Evolutionary conservation across 1,140 invertebrate species (phyloP), one percentile per base, ranked within the genome.

Genomic region (Lerema accius): DNA sequence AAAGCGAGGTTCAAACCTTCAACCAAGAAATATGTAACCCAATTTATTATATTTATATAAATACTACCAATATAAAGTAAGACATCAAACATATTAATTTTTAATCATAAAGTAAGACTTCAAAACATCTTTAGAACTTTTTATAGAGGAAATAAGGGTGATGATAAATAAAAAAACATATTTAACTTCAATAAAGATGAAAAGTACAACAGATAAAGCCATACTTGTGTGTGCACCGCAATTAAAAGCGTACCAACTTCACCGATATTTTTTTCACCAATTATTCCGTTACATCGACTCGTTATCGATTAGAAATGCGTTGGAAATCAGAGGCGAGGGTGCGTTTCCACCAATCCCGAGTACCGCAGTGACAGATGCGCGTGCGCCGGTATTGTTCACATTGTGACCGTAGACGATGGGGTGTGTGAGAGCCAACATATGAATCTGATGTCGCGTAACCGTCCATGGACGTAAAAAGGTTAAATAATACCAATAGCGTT

Each of bases 261-360:
- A 59, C 40, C 46, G 45, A 60, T 66, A 69, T 60, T 65, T 58
- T 60, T 65, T 58, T 46, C 46, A 35, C 16, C 35, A 26, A 63
- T 45, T 75, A 71, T 71, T 69, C 80, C 78, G 80, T 85, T 82
- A 82, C 61, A 79, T 80, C 72, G 68, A 73, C 76, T 86, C 69
- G 69, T 68, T 80, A 85, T 85, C 74, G 82, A 87, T 87, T 76
- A 63, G 72, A 71, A 76, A 70, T 78, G 60, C 55, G 67, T 69
- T 80, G 74, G 59, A 85, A 87, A 89, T 87, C 84, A 78, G 73
- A 72, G 76, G 63, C 63, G 75, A 80, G 80, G 77, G 76, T 65
- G 70, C 45, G 45, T 51, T 43, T 40, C 71, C 73, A 71, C 86
- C 86, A 89, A 89, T 89, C 82, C 69, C 70, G 62, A 15, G 14